These are phyloP conservation scores for Montipora sp. DNA, from an alignment of 64 coral and sea anemone species.

Conservation along the genomic window DNA sequence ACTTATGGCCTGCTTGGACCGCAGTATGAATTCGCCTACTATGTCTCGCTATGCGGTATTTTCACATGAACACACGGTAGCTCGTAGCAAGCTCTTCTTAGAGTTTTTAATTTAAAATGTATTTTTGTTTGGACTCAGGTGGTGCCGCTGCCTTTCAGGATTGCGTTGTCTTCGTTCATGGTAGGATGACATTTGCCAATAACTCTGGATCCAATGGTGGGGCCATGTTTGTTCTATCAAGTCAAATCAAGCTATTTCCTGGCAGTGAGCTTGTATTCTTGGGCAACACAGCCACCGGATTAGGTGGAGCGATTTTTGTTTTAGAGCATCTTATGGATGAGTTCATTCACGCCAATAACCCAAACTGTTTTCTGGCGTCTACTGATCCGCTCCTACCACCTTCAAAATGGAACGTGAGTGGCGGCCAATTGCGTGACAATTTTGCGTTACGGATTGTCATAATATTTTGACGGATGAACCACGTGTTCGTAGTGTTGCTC, in stretches of 20 bases:
- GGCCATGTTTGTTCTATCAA: conserved; percentile 51
- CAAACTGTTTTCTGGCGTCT: conserved; percentile 82
- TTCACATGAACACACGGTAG: no score
- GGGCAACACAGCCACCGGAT: conserved; percentile 45
- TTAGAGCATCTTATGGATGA: conserved; percentile 54
- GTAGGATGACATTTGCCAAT: conserved; percentile 56
- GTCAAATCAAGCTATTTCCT: conserved; percentile 76
- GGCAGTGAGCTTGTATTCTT: conserved; percentile 65
- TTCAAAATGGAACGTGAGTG: conserved; percentile 85
- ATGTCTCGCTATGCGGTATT: no score
- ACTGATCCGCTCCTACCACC: conserved; percentile 55
- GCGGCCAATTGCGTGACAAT: no score
- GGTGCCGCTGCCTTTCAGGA: conserved; percentile 41
- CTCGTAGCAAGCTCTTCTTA: no score
- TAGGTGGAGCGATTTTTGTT: conserved; percentile 73
- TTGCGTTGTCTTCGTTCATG: conserved; percentile 62
- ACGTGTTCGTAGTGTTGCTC: no score
- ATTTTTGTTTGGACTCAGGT: neutral
- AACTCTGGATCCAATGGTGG: conserved; percentile 74
- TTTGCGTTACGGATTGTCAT: no score
- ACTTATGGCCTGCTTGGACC: no score
- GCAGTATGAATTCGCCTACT: no score
- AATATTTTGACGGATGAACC: no score
- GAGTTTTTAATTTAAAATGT: no score
- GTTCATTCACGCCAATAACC: conserved; percentile 82